phyloP scores from a whole-genome alignment of 2,113 vertebrate genomes.

The Agapornis roseicollis region DNA sequence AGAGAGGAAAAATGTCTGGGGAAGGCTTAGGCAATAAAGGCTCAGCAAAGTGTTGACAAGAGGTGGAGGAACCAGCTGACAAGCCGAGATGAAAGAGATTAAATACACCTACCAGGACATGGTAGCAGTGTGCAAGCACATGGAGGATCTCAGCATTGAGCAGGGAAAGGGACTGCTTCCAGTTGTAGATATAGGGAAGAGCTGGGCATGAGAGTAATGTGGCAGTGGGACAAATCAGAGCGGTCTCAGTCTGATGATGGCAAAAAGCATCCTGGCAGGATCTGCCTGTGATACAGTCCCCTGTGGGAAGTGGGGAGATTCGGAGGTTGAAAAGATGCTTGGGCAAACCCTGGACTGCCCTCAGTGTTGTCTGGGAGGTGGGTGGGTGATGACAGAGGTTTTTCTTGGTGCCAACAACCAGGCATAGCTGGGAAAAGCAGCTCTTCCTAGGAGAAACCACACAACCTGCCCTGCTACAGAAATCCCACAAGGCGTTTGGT shows the following conservation, averaged over 20 bases:
- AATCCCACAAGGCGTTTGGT: not conserved
- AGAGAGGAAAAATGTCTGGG: not conserved
- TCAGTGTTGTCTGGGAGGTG: slow-evolving; percentile 36
- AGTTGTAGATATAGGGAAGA: not conserved
- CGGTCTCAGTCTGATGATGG: fast-evolving
- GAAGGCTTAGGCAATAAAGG: not conserved
- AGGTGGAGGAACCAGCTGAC: not conserved
- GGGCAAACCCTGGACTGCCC: not conserved
- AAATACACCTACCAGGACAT: fast-evolving
- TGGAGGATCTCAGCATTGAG: not conserved
- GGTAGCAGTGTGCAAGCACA: fast-evolving
- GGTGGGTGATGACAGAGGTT: slow-evolving; percentile 29
- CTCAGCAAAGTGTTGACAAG: not conserved
- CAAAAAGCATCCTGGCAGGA: not conserved
- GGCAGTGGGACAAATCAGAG: not conserved
- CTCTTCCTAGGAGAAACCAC: not conserved
- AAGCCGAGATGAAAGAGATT: not conserved
- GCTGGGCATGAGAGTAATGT: not conserved
- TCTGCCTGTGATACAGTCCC: not conserved
- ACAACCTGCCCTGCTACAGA: not conserved
- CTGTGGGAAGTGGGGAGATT: not conserved
- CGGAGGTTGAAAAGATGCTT: not conserved
- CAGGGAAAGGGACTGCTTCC: not conserved
- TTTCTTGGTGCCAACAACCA: not conserved
- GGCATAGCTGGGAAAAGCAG: slow-evolving; percentile 10